Base-by-base conservation (phyloP, 2,888 invertebrate genomes). In the Eristalinus sepulchralis region DNA sequence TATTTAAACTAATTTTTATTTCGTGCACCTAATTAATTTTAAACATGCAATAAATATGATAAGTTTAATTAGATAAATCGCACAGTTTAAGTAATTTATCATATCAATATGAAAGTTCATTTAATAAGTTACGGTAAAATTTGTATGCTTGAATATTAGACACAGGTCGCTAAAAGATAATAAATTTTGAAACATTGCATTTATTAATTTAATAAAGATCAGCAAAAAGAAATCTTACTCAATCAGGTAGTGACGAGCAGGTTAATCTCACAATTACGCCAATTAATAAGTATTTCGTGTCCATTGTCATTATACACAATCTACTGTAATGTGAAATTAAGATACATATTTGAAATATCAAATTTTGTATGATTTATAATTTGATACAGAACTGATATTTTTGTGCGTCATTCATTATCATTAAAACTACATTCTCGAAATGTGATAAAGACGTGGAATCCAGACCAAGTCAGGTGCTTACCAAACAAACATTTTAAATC, bases 311-410 rank as follows among this genome's bases (percentile, higher is more conserved):
- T 34, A 47, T 17, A 47, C 47, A 47, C 17, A 47, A 47, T 31
- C 0, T 31, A 10, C 34, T 63, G 33, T 68, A n/a, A n/a, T n/a
- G n/a, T 55, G 63, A 13, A 63, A 68, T 33, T 57, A 82, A 67
- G 76, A 71, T 82, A 82, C 82, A 83, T 72, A 83, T 72, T 72
- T 83, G 66, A 83, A 55, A 72, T 66, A 66, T 22, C 63, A 17
- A 75, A 17, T 70, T 59, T 33, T 66, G 8, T n/a, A n/a, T n/a
- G n/a, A n/a, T n/a, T n/a, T n/a, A n/a, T n/a, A n/a, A 27, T 27
- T 5, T 27, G 2, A 3, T 3, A 27, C 27, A 27, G 27, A 27
- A 27, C 27, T 27, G 5, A 27, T 27, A n/a, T 27, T 27, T 27
- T 27, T 27, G 5, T 3, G 5, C 5, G 27, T 3, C 27, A 27